phyloP scores from a whole-genome alignment of 2,797 vertebrate genomes.

The Falco concolor region DNA sequence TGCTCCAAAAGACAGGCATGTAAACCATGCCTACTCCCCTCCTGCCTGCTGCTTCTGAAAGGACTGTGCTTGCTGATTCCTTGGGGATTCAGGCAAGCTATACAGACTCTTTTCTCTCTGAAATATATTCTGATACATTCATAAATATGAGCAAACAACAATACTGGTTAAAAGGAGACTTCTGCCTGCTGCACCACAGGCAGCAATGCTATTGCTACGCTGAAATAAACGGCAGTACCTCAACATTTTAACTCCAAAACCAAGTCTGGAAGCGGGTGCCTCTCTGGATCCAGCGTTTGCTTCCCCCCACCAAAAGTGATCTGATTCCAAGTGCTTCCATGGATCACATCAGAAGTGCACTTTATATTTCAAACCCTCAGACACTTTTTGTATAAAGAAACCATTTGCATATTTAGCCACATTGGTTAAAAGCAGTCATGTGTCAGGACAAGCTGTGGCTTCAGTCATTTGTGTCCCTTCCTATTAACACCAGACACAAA shows the following conservation, averaged over 20 bases:
- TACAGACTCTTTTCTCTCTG: background rate
- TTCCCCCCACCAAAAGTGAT: background rate
- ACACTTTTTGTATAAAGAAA: background rate
- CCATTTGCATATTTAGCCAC: background rate
- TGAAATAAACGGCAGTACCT: background rate
- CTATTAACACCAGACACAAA: background rate
- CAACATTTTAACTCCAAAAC: background rate
- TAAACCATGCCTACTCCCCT: background rate
- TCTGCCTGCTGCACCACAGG: background rate
- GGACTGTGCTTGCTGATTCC: background rate
- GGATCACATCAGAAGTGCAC: background rate
- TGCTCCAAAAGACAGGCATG: background rate
- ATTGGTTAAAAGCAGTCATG: background rate
- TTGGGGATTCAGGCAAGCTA: background rate
- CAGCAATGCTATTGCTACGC: background rate
- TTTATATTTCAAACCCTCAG: background rate
- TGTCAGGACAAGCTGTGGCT: background rate
- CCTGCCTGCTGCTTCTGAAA: background rate
- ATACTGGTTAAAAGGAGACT: background rate
- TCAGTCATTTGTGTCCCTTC: background rate
- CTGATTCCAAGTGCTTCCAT: background rate
- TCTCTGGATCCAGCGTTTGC: background rate
- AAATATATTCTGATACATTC: background rate
- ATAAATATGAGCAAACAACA: background rate
- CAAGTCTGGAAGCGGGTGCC: background rate